These are phyloP conservation scores for Platycheirus albimanus DNA, from an alignment of 2,888 invertebrate genomes.

Conservation along the genomic window DNA sequence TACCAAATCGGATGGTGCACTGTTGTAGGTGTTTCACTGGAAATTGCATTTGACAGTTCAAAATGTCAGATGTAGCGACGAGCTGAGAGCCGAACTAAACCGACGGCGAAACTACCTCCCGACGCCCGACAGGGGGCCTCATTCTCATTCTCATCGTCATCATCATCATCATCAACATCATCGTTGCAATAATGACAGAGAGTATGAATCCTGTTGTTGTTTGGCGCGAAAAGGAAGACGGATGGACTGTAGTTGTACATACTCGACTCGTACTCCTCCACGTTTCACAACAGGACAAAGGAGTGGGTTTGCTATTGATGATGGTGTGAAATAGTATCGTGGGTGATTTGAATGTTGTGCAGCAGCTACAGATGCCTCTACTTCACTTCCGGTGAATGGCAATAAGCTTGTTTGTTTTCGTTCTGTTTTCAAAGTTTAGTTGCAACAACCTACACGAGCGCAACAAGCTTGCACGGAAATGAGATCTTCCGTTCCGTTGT, in stretches of 20 bases:
- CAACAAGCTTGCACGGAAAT: slow-evolving; percentile 65
- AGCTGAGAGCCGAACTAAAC: too few relatives aligned
- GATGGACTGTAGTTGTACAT: too few relatives aligned
- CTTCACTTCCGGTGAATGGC: slow-evolving; percentile 68
- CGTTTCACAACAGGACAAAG: neutral
- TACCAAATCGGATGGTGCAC: slow-evolving; percentile 42
- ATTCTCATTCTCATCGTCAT: too few relatives aligned
- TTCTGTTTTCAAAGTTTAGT: slow-evolving; percentile 10
- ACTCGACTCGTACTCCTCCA: slow-evolving; percentile 22
- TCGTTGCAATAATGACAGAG: slow-evolving; percentile 36
- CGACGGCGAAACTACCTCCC: too few relatives aligned
- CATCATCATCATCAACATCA: too few relatives aligned
- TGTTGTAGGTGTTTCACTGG: slow-evolving; percentile 40
- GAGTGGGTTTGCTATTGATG: slow-evolving; percentile 19
- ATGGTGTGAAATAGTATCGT: slow-evolving; percentile 52
- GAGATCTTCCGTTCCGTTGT: slow-evolving; percentile 54
- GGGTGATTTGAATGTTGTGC: slow-evolving; percentile 42
- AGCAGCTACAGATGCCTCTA: slow-evolving; percentile 42
- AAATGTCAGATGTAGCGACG: slow-evolving; percentile 25
- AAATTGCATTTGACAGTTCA: slow-evolving; percentile 31
- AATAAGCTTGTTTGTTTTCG: slow-evolving; percentile 26
- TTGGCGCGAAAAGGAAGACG: slow-evolving; percentile 26
- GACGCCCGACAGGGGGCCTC: too few relatives aligned
- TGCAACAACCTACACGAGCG: slow-evolving; percentile 60
- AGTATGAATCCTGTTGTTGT: slow-evolving; percentile 43